Evolutionary conservation across 2,797 vertebrate species (phyloP).

Genomic region (Atherinosoma microstoma): DNA sequence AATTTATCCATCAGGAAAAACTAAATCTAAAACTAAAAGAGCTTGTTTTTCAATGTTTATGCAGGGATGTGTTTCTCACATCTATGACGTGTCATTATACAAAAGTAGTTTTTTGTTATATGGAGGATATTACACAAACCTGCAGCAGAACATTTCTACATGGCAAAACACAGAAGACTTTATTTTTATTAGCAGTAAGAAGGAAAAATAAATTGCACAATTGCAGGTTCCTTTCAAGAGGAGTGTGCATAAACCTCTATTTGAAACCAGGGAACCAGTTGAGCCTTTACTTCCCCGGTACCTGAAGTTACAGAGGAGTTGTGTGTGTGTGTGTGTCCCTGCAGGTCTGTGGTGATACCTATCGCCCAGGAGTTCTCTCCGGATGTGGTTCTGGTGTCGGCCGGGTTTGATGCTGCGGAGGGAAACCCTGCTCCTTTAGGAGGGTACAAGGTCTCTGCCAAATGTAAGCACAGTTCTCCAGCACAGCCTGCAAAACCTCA

Average conservation of each 20-base stretch:
- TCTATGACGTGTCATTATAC: neutral
- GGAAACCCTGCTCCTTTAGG: constrained; percentile 92
- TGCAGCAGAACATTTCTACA: neutral
- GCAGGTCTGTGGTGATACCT: constrained; percentile 95
- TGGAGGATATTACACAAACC: neutral
- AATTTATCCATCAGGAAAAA: neutral
- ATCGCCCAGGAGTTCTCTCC: constrained; percentile 94
- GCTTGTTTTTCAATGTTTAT: neutral
- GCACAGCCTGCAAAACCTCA: constrained; percentile 16
- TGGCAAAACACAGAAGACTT: neutral
- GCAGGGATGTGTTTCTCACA: constrained; percentile 1
- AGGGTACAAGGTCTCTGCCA: constrained; percentile 94
- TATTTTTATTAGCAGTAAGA: neutral
- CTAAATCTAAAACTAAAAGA: neutral
- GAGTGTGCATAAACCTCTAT: too few relatives aligned
- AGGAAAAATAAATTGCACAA: neutral
- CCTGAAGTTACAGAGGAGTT: neutral
- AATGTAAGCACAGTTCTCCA: constrained; percentile 85
- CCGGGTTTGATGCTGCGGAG: constrained; percentile 94
- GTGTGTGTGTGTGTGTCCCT: constrained; percentile 32
- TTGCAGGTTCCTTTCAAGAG: too few relatives aligned
- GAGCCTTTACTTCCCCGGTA: neutral
- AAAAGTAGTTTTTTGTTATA: neutral
- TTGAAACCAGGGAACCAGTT: neutral
- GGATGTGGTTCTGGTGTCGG: constrained; percentile 93